Base-by-base conservation (phyloP, 2,888 invertebrate genomes). In the Lycophotia porphyrea region DNA sequence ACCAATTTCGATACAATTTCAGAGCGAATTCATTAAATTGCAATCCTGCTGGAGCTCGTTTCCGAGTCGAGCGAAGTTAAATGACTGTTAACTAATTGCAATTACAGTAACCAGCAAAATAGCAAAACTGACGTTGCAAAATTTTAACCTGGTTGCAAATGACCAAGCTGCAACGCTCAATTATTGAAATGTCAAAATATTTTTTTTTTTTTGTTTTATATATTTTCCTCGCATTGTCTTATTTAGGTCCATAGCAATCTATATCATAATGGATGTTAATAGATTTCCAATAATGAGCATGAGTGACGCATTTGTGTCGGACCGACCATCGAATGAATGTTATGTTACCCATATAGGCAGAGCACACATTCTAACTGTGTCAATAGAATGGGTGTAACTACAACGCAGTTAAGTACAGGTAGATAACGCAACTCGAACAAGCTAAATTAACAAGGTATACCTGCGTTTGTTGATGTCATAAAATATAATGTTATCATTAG, bases 351-450 rank as follows among this genome's bases (percentile, higher is more conserved):
- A 77, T 82, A 75, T 67, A 86, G 70, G 84, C 70, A 68, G 71
- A 80, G 55, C 81, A 75, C 58, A 84, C 74, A 85, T 78, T 77
- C 42, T 72, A 87, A 87, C 83, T 78, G 82, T 86, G 88, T 84
- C 84, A 87, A 84, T 84, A 81, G 82, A 85, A 85, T 84, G 71
- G 74, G 76, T 84, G 76, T 74, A 71, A 71, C 60, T 75, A 80
- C 72, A 71, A 24, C 74, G 84, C 75, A 78, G 80, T 78, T 84
- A 80, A 79, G 66, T 71, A 71, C 82, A 78, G 75, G 71, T 70
- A 79, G 82, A 79, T 80, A 72, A 78, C 52, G 44, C 65, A 66
- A 73, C 55, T 69, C 76, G 70, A 63, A 69, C 68, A 81, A 80
- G 21, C 21, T 31, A 39, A 58, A 65, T 31, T 18, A 58, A 9